Evolutionary conservation across 2,113 vertebrate species (phyloP), one percentile per base, ranked within the genome.

Genomic region (Prolemur simus): DNA sequence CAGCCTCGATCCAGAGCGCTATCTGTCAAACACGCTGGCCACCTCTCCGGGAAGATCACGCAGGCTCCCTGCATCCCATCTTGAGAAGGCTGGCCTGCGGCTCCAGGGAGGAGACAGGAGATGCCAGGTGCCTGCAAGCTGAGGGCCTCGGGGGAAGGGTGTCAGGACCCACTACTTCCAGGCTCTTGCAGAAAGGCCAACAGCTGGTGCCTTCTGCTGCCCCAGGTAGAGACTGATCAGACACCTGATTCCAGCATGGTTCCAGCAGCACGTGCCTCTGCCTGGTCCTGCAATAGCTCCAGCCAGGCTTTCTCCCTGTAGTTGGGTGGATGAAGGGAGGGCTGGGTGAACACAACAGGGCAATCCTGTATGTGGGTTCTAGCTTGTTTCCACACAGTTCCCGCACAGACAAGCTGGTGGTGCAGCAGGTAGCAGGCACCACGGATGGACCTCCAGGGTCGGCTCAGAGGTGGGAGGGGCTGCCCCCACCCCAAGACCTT

Each of bases 1-100:
- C 99, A 98, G 96, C 96, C 98, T 95, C 86, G 97, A 98, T 98
- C 98, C 97, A 42, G 39, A 98, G 97, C 85, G 39, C 96, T 98
- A 97, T 98, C 97, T 98, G 96, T 98, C 98, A 98, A 97, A 96
- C 95, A 91, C 29, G 83, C 97, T 84, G 95, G 85, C 97, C 97
- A 96, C 93, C 95, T 96, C 96, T 95, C 93, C 45, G n/a, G 84
- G 82, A 98, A 17, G 95, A 96, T 94, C 1, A 2, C n/a, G 11
- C 42, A 56, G 96, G 91, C 96, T 94, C 68, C 76, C 66, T 95
- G 89, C 85, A 52, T 49, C 78, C 64, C 47, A 29, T 60, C 49
- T 66, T 18, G 34, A 74, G 88, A 92, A 74, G 32, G 74, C 69
- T 66, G 45, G 39, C 73, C 87, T 17, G 37, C 83, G 54, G 66